Conservation (phyloP, 2,888 invertebrate species). For the Stenchaetothrips biformis region DNA sequence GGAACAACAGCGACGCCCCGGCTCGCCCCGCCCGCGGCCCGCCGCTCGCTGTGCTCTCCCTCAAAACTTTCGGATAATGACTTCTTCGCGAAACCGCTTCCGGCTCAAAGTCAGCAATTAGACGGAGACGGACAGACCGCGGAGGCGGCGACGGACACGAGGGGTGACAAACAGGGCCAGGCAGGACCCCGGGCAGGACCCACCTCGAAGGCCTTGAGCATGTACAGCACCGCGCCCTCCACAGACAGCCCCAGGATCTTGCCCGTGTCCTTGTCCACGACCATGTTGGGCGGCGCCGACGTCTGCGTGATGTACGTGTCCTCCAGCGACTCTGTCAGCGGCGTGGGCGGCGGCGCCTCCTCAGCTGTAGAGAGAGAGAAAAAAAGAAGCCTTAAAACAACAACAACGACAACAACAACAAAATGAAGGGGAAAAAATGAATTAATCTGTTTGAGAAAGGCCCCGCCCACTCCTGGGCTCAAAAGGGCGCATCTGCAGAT, state of each 20-base stretch:
- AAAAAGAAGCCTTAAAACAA: neutral
- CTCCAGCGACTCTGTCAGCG: conserved; percentile 44
- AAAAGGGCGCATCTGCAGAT: no score
- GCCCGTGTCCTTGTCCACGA: conserved; percentile 44
- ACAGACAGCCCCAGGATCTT: conserved; percentile 49
- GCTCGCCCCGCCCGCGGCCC: neutral
- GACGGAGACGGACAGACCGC: neutral
- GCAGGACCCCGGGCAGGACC: conserved; percentile 28
- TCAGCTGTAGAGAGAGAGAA: conserved; percentile 36
- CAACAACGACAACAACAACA: conserved; percentile 22
- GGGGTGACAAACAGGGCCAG: neutral
- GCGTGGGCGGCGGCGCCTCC: conserved; percentile 43
- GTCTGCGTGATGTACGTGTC: conserved; percentile 52
- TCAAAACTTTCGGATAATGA: conserved; percentile 19
- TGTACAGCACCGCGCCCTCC: conserved; percentile 51
- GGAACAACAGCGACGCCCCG: neutral
- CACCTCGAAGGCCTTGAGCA: conserved; percentile 50
- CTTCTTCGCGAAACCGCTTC: conserved; percentile 7
- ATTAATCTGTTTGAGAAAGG: no score
- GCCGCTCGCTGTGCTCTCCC: neutral
- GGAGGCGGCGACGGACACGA: neutral
- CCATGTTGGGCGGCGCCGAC: conserved; percentile 48
- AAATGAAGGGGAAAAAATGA: neutral
- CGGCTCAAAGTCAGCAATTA: conserved; percentile 6
- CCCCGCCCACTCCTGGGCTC: no score